These are phyloP conservation scores for Urechis unicinctus DNA, from an alignment of 2,888 invertebrate genomes.

Conservation along the genomic window DNA sequence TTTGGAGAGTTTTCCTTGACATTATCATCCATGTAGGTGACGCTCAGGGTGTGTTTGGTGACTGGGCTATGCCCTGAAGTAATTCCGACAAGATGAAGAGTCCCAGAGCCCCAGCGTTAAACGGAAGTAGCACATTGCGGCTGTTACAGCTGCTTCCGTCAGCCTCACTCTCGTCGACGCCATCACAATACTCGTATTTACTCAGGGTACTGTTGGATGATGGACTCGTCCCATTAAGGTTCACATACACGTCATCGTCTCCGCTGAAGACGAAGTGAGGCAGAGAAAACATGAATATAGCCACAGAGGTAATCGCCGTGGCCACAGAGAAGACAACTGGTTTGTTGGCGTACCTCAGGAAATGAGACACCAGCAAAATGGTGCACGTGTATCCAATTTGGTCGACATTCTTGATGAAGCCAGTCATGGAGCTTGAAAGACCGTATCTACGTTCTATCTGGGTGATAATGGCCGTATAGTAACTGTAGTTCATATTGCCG, in stretches of 20 bases:
- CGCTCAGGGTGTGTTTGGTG: slow-evolving; percentile 14
- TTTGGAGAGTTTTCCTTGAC: slow-evolving; percentile 15
- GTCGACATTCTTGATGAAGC: slow-evolving; percentile 34
- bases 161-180: slow-evolving; percentile 6
- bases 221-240: slow-evolving; percentile 4
- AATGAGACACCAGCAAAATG: slow-evolving; percentile 27
- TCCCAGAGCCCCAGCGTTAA: slow-evolving; percentile 16
- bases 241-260: not conserved
- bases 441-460: slow-evolving; percentile 37
- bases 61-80: slow-evolving; percentile 16
- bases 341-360: slow-evolving; percentile 20
- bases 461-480: slow-evolving; percentile 21
- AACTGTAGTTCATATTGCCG: slow-evolving; percentile 19
- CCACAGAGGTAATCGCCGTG: slow-evolving; percentile 6
- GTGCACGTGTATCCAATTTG: slow-evolving; percentile 33
- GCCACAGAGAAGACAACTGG: slow-evolving; percentile 15
- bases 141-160: not conserved
- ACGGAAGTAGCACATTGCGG: not conserved
- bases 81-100: slow-evolving; percentile 16
- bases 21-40: slow-evolving; percentile 22
- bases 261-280: slow-evolving; percentile 19
- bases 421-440: slow-evolving; percentile 32
- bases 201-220: not conserved
- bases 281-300: slow-evolving; percentile 15
- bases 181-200: slow-evolving; percentile 1